phyloP scores from a whole-genome alignment of 2,797 vertebrate species.

The Microchirus variegatus region DNA sequence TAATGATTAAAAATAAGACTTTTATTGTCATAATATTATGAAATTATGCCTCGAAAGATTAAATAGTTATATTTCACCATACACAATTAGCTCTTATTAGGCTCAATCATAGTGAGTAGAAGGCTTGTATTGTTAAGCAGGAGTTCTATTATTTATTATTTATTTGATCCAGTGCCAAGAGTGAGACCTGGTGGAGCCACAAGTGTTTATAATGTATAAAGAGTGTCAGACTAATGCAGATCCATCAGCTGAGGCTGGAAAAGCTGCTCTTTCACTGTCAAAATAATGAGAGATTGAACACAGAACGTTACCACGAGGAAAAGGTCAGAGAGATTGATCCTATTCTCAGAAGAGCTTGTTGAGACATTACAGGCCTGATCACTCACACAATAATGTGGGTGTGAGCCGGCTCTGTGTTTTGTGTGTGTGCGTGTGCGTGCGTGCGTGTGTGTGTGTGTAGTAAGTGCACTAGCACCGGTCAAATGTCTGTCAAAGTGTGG shows the following conservation, averaged over 20 bases:
- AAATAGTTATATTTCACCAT: too few relatives aligned
- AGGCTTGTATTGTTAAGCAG: too few relatives aligned
- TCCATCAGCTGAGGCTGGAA: slow-evolving; percentile 36
- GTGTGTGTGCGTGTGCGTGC: too few relatives aligned
- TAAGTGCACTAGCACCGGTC: too few relatives aligned
- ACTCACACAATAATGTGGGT: slow-evolving; percentile 30
- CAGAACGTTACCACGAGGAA: slow-evolving; percentile 60
- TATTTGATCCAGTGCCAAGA: slow-evolving; percentile 5
- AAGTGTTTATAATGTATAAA: slow-evolving; percentile 32
- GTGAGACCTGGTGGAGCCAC: slow-evolving; percentile 16
- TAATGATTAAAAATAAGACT: too few relatives aligned
- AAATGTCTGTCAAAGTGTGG: too few relatives aligned
- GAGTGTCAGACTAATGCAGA: slow-evolving; percentile 13
- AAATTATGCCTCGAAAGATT: too few relatives aligned
- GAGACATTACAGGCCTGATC: slow-evolving; percentile 53
- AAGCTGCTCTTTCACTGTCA: slow-evolving; percentile 67
- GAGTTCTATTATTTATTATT: not conserved
- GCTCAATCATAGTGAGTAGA: too few relatives aligned
- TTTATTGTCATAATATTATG: too few relatives aligned
- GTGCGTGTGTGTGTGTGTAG: too few relatives aligned
- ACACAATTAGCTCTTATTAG: too few relatives aligned
- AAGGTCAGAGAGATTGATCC: slow-evolving; percentile 75
- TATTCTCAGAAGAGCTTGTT: slow-evolving; percentile 50
- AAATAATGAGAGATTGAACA: slow-evolving; percentile 71
- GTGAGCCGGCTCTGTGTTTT: not conserved